Conservation (phyloP, 2,113 vertebrate genomes). For the Callocephalon fimbriatum region DNA sequence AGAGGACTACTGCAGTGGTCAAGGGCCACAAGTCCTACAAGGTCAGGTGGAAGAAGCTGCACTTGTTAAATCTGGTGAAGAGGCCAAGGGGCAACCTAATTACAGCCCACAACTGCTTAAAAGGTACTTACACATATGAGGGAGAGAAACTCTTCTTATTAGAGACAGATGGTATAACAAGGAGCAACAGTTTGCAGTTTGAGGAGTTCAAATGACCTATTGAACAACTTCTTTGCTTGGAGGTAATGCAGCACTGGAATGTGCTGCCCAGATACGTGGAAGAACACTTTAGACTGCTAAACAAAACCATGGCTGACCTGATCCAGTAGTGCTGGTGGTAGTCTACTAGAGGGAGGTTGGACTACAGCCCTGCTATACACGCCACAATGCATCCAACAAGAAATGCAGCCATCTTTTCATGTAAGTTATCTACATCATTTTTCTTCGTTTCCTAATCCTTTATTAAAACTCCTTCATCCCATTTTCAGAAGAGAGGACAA, state of each 20-base stretch:
- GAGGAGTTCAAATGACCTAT: neutral
- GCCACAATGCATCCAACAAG: neutral
- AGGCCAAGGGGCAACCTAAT: neutral
- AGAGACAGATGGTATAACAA: neutral
- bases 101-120: neutral
- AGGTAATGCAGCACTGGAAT: neutral
- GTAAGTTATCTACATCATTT: neutral
- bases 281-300: neutral
- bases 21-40: neutral
- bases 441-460: neutral
- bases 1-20: neutral
- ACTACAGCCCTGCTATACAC: neutral
- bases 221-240: neutral
- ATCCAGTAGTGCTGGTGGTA: neutral
- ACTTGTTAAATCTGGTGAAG: neutral
- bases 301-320: neutral
- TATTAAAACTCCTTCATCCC: neutral
- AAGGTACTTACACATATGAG: neutral
- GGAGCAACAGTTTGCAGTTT: neutral
- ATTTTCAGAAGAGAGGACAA: neutral
- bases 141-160: neutral
- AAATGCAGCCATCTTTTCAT: neutral
- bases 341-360: neutral
- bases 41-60: neutral
- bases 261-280: neutral